phyloP scores from a whole-genome alignment of 2,797 vertebrate species.

The Ibycter americanus region DNA sequence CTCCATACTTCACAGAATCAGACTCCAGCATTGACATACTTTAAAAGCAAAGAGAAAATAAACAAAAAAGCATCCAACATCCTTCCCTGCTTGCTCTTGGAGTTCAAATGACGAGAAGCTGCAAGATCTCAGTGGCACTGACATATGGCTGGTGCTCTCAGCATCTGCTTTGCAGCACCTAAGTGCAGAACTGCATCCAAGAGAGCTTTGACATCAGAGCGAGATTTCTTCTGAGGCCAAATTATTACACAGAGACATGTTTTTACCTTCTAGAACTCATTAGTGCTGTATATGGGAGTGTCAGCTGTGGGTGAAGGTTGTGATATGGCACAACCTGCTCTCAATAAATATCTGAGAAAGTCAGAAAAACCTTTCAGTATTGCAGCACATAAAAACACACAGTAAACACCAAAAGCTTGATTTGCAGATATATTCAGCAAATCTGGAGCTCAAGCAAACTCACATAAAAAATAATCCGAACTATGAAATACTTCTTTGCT shows the following conservation, averaged over 20 bases:
- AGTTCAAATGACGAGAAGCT: background rate
- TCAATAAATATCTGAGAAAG: background rate
- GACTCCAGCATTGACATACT: background rate
- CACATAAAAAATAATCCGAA: background rate
- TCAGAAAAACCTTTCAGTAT: background rate
- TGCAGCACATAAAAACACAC: background rate
- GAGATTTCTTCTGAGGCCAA: background rate
- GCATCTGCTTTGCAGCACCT: background rate
- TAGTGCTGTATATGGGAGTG: rapidly evolving
- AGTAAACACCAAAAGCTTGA: background rate
- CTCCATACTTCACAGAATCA: background rate
- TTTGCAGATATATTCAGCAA: background rate
- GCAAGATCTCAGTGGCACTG: background rate
- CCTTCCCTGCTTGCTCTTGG: background rate
- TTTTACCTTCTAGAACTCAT: background rate
- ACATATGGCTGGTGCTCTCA: background rate
- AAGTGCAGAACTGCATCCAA: background rate
- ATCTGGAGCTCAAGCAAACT: background rate
- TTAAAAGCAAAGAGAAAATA: background rate
- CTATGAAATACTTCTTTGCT: background rate
- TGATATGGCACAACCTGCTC: background rate
- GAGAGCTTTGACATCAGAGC: background rate
- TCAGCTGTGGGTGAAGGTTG: background rate
- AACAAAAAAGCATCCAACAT: background rate
- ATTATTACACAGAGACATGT: background rate